These are phyloP conservation scores for Greenwoodochromis staneri DNA, from an alignment of 2,113 vertebrate species.

Conservation along the genomic window DNA sequence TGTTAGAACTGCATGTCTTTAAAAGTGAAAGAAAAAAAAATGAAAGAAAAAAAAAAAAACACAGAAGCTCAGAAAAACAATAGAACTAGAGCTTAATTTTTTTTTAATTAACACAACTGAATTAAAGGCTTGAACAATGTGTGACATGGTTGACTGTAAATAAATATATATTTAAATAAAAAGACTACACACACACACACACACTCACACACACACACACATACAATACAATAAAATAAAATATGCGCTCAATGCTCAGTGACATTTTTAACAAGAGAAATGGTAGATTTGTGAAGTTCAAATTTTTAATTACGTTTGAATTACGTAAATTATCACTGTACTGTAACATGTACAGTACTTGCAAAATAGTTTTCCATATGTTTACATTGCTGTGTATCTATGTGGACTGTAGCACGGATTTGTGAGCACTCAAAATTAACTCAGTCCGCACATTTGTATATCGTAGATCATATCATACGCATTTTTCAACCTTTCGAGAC, in stretches of 20 bases:
- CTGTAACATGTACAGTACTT: background rate
- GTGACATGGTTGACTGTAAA: background rate
- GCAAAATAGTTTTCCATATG: background rate
- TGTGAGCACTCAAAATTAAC: background rate
- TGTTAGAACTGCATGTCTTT: background rate
- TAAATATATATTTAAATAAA: background rate
- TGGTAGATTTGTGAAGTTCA: background rate
- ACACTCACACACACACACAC: too few species aligned
- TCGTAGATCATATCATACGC: background rate
- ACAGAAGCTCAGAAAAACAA: background rate
- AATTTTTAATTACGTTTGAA: background rate
- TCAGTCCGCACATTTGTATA: background rate
- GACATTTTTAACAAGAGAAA: background rate
- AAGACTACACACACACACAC: background rate
- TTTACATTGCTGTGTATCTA: background rate
- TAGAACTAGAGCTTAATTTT: background rate
- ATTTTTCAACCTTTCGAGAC: background rate
- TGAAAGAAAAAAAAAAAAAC: rapidly evolving
- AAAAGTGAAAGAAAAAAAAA: background rate
- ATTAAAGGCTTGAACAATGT: background rate
- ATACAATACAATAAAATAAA: background rate
- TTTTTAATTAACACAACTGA: background rate
- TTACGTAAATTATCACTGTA: background rate
- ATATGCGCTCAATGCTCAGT: background rate
- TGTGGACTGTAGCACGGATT: background rate